These are phyloP conservation scores for Rhagophthalmus giganteus DNA, from an alignment of 2,888 invertebrate genomes.

Conservation along the genomic window DNA sequence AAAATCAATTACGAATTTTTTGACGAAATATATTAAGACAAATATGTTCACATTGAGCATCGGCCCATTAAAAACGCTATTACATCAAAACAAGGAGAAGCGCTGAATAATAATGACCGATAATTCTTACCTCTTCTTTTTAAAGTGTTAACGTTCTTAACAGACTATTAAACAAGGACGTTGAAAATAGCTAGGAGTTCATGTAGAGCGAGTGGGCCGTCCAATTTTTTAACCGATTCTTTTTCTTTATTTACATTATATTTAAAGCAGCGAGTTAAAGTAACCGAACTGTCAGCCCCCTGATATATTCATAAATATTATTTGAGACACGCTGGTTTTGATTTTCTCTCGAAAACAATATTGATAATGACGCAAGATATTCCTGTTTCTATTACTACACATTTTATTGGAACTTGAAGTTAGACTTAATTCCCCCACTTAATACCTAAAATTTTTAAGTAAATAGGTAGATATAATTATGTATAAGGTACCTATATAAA, in stretches of 20 bases:
- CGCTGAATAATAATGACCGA: not conserved
- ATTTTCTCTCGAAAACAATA: no score
- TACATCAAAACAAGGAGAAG: not conserved
- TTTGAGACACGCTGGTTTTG: no score
- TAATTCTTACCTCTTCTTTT: not conserved
- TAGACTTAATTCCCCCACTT: no score
- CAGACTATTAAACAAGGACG: slow-evolving; percentile 4
- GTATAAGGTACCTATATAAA: no score
- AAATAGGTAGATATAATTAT: no score
- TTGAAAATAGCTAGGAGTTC: slow-evolving; percentile 8
- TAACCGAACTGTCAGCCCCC: no score
- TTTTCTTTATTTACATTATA: slow-evolving; percentile 1
- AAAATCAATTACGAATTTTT: not conserved
- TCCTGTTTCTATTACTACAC: no score
- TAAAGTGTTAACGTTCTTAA: slow-evolving; percentile 1
- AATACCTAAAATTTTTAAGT: no score
- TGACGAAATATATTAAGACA: not conserved
- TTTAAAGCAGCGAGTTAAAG: not conserved
- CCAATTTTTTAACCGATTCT: slow-evolving; percentile 3
- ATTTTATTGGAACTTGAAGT: no score
- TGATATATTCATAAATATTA: no score
- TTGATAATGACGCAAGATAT: no score
- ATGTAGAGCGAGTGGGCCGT: slow-evolving; percentile 10
- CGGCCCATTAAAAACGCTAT: not conserved
- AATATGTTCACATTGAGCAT: not conserved